These are phyloP conservation scores for Seira musarum DNA, from an alignment of 2,888 invertebrate genomes.

Conservation along the genomic window DNA sequence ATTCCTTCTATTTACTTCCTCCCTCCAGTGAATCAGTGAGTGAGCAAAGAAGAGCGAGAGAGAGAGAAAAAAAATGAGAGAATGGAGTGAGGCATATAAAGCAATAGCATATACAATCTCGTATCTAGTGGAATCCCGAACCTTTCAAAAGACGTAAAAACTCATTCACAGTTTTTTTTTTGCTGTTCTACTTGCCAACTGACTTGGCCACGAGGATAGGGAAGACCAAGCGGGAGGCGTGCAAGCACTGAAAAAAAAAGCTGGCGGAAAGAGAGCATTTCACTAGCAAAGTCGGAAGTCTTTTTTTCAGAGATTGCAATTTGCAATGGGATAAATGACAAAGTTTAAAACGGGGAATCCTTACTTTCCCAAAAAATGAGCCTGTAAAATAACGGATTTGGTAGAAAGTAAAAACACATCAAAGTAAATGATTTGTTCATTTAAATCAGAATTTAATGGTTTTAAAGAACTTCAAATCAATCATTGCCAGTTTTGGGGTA, in stretches of 20 bases:
- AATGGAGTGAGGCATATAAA: conserved; percentile 18
- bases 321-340: too few relatives aligned
- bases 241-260: conserved; percentile 30
- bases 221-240: conserved; percentile 41
- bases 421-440: too few relatives aligned
- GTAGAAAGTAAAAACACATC: too few relatives aligned
- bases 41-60: neutral
- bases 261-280: conserved; percentile 53
- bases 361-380: too few relatives aligned
- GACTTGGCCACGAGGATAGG: conserved; percentile 53
- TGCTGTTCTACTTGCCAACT: conserved; percentile 56
- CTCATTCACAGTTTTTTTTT: conserved; percentile 53
- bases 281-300: conserved; percentile 12
- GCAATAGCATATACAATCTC: neutral
- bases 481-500: too few relatives aligned
- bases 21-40: conserved; percentile 31
- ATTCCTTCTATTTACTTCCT: conserved; percentile 52
- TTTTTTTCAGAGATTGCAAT: too few relatives aligned
- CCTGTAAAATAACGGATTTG: too few relatives aligned
- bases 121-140: too few relatives aligned
- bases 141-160: conserved; percentile 18
- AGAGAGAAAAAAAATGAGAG: conserved; percentile 18
- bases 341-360: too few relatives aligned
- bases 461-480: too few relatives aligned
- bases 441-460: too few relatives aligned